Evolutionary conservation across 64 coral and sea anemone genomes (phyloP).

Genomic region (Anthopleura sola): DNA sequence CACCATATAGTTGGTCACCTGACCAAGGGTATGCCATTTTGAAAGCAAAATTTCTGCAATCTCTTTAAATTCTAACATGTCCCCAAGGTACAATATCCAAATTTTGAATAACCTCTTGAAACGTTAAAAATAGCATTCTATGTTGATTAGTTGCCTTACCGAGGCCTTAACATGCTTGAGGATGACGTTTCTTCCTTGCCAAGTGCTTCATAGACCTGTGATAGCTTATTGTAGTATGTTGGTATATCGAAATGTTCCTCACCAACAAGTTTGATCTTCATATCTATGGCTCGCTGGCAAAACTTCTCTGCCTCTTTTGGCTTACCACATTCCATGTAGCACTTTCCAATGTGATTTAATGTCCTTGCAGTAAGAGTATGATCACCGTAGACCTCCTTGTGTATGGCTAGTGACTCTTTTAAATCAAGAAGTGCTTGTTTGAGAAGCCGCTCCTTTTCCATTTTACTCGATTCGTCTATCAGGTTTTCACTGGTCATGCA

Average conservation of each 20-base stretch:
- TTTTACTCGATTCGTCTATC: background rate
- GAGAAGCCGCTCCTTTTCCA: background rate
- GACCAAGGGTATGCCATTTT: too few species aligned
- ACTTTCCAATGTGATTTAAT: slow-evolving; percentile 55
- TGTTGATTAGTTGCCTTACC: too few species aligned
- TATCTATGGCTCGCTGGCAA: slow-evolving; percentile 15
- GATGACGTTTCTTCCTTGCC: slow-evolving; percentile 3
- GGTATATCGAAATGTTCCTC: slow-evolving; percentile 51
- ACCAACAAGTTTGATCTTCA: slow-evolving; percentile 33
- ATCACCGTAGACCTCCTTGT: background rate
- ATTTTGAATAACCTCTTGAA: too few species aligned
- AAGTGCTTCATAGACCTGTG: slow-evolving; percentile 24
- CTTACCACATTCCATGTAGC: slow-evolving; percentile 15
- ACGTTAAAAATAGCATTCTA: too few species aligned
- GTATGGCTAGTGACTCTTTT: background rate
- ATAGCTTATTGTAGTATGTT: slow-evolving; percentile 46
- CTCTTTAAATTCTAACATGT: too few species aligned
- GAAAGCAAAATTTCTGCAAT: too few species aligned
- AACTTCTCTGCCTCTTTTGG: slow-evolving; percentile 17
- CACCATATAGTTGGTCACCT: too few species aligned
- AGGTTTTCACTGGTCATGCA: background rate
- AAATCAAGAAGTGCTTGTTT: background rate
- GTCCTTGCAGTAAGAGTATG: slow-evolving; percentile 26
- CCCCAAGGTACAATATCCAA: too few species aligned
- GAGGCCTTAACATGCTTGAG: too few species aligned